Evolutionary conservation across 2,888 invertebrate species (phyloP), one percentile per base, ranked within the genome.

Genomic region (Leucophenga montana): DNA sequence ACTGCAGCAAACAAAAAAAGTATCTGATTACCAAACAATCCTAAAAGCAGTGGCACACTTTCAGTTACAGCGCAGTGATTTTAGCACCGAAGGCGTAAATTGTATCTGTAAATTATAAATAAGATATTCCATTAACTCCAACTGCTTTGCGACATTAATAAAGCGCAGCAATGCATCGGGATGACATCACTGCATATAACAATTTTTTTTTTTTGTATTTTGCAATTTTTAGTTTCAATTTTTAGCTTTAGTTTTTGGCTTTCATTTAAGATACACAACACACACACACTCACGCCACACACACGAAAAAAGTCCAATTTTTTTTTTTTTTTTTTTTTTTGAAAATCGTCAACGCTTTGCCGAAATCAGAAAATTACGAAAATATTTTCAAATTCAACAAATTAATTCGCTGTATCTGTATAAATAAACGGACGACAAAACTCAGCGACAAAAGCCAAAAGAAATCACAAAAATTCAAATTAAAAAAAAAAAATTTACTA

Each of bases 21-120:
- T 64, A 64, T 64, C 62, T 48, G n/a, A 64, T 64, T 64, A 64
- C 62, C 44, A 64, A 64, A 64, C 20, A 64, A 64, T 20, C 16
- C 11, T 11, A 4, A 27, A 27, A 27, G 27, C 31, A 16, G 16
- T 3, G 62, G 48, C 62, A 64, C 62, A 56, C 44, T 66, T 66
- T 66, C 46, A 14, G 33, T 62, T 62, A 8, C 3, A 4, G 16
- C 18, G 20, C 20, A 1, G 22, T 13, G 39, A 39, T 39, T 39
- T 39, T 39, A 11, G 27, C 27, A 27, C 27, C 2, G 4, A 27
- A 27, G 27, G 4, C 27, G 4, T 27, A 27, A 27, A 27, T 39
- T 39, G 9, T 33, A 5, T 33, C 8, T 33, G 8, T 33, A 33
- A 33, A 33, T 33, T 33, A 5, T 33, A 39, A 39, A 39, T 5